These are phyloP conservation scores for Andricus curvator DNA, from an alignment of 2,888 invertebrate species.

Conservation along the genomic window DNA sequence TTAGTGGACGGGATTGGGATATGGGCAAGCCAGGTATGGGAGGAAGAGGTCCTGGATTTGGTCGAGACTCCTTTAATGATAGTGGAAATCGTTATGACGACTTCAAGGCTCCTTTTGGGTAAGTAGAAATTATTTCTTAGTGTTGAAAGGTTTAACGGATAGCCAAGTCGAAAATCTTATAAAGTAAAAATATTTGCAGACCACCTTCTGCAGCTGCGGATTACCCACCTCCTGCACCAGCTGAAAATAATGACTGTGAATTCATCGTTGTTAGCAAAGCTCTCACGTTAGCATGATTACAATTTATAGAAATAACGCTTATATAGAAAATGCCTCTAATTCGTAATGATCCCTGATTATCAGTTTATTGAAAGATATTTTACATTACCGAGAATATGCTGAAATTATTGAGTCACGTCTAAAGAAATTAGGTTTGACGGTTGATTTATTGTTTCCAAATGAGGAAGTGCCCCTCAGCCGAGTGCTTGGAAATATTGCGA, in stretches of 20 bases:
- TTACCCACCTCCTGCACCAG: constrained; percentile 66
- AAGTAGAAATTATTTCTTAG: constrained; percentile 45
- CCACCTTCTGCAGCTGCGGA: constrained; percentile 59
- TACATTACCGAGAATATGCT: constrained; percentile 86
- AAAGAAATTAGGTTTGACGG: constrained; percentile 88
- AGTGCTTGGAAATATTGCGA: constrained; percentile 92
- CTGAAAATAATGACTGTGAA: constrained; percentile 92
- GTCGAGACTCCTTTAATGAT: constrained; percentile 65
- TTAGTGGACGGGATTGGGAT: constrained; percentile 65
- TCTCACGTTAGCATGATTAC: constrained; percentile 84
- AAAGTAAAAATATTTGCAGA: constrained; percentile 43
- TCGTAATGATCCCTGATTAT: neutral
- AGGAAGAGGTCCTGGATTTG: constrained; percentile 54
- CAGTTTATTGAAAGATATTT: constrained; percentile 10
- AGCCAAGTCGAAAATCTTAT: neutral
- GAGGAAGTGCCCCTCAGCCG: constrained; percentile 90
- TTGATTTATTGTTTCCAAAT: constrained; percentile 93
- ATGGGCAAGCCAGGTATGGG: constrained; percentile 68
- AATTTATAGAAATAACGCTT: neutral
- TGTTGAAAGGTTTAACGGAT: neutral
- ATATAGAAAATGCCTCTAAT: neutral
- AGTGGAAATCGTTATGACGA: constrained; percentile 69
- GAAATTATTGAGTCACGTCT: constrained; percentile 91
- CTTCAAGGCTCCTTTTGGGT: constrained; percentile 69
- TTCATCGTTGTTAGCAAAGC: constrained; percentile 91